A percentile compares a stretch with the other conserved stretches of the same genome.
These are phyloP conservation scores for Anagrus nilaparvatae DNA, from an alignment of 1,140 invertebrate genomes.

Conservation along the genomic window DNA sequence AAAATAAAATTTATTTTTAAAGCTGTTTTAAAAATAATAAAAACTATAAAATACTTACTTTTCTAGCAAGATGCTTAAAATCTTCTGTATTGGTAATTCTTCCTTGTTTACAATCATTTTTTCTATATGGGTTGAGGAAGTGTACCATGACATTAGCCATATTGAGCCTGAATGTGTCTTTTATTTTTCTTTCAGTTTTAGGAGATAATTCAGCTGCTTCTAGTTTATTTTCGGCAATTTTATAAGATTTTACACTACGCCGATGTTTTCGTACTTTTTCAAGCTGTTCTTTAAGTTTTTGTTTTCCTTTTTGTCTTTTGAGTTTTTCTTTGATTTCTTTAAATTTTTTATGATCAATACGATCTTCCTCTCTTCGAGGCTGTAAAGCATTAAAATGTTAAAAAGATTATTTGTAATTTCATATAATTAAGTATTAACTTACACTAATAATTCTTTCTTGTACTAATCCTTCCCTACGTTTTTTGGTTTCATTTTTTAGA, in stretches of 20 bases:
- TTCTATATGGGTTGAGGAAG: slow-evolving; percentile 81
- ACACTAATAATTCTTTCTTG: slow-evolving; percentile 61
- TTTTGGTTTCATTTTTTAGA: slow-evolving; percentile 25
- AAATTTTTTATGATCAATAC: slow-evolving; percentile 57
- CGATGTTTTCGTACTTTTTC: slow-evolving; percentile 37
- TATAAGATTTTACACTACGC: slow-evolving; percentile 35
- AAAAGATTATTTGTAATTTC: slow-evolving; percentile 2
- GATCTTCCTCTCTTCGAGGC: slow-evolving; percentile 69
- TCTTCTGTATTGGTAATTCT: slow-evolving; percentile 83
- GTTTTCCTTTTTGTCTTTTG: slow-evolving; percentile 54
- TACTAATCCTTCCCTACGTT: slow-evolving; percentile 48
- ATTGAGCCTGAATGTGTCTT: slow-evolving; percentile 77
- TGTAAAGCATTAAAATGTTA: slow-evolving; percentile 29
- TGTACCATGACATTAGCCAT: slow-evolving; percentile 87
- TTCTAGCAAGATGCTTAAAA: slow-evolving; percentile 91
- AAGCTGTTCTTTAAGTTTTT: slow-evolving; percentile 38
- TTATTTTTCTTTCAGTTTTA: slow-evolving; percentile 54
- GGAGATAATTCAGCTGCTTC: slow-evolving; percentile 30
- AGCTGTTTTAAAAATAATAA: neutral
- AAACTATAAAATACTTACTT: slow-evolving; percentile 51
- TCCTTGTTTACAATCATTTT: slow-evolving; percentile 72
- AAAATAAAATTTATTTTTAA: slow-evolving; percentile 12
- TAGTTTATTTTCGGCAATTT: no score
- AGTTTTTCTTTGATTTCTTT: slow-evolving; percentile 72
- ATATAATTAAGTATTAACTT: slow-evolving; percentile 33